Base-by-base conservation (phyloP, 2,888 invertebrate species). In the Synanthedon vespiformis region DNA sequence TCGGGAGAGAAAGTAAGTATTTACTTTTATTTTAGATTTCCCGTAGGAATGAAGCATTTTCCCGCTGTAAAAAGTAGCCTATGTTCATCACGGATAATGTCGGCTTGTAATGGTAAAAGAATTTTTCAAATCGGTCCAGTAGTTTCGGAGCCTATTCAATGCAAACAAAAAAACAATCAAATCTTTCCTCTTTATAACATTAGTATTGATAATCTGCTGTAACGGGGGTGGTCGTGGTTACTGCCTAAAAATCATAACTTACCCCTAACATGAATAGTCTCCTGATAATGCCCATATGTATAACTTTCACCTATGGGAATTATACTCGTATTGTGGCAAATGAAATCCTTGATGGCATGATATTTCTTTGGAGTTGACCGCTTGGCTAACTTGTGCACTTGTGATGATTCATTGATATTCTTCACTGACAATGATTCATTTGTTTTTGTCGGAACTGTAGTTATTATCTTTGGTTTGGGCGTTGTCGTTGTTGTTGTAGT, bases 241-340 rank as follows among this genome's bases (percentile, higher is more conserved):
- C 22, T 41, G 48, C 14, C 48, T 11, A 48, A 16, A 13, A 48
- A 12, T 14, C 11, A 6, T 5, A 48, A 54, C 72, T 82, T 71
- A 95, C 95, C 92, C 89, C 92, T 91, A 0, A 92, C 90, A 51
- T 88, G 80, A 52, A 95, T 71, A 51, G 88, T 88, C 54, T 88
- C 89, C 44, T 88, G 83, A 68, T 94, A 95, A 68, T 92, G 92
- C 8, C 95, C 95, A 69, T 93, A 93, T 1, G 91, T 90, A 62
- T 92, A 92, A 27, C 89, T 89, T 2, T 89, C 80, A 68, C 92
- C 91, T 44, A 90, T 86, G 0, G 92, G 89, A 18, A 94, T 83
- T n/a, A 88, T 74, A 8, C 90, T 88, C 62, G 91, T 91, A 44
- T 79, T 78, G 44, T 79, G 69, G 52, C 86, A 87, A 14, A 71